phyloP scores from a whole-genome alignment of 2,888 invertebrate species.

The Adineta ricciae region DNA sequence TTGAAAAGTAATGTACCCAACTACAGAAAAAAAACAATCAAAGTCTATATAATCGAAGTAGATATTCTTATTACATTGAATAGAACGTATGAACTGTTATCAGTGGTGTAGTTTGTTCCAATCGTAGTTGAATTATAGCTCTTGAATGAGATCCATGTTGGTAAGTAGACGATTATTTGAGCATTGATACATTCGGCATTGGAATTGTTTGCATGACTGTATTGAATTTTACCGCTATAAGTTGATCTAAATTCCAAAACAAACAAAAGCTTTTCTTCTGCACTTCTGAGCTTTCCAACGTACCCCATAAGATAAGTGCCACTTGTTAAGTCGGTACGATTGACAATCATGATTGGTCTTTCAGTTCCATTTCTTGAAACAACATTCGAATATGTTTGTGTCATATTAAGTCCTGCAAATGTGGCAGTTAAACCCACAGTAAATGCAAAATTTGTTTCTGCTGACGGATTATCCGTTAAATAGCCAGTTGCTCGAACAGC shows the following conservation, averaged over 20 bases:
- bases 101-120: not conserved
- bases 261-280: slow-evolving; percentile 33
- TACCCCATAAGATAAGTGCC: not conserved
- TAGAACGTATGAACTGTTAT: not conserved
- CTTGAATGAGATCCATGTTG: slow-evolving; percentile 34
- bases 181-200: slow-evolving; percentile 37
- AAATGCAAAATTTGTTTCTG: slow-evolving; percentile 35
- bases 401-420: slow-evolving; percentile 35
- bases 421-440: slow-evolving; percentile 38
- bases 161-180: slow-evolving; percentile 36
- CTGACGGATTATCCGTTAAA: slow-evolving; percentile 40
- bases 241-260: slow-evolving; percentile 34
- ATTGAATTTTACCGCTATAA: slow-evolving; percentile 34
- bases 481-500: slow-evolving; percentile 38
- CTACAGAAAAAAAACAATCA: not conserved
- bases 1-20: not conserved
- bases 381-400: slow-evolving; percentile 36
- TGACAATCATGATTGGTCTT: slow-evolving; percentile 37
- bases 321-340: slow-evolving; percentile 35
- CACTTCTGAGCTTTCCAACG: not conserved
- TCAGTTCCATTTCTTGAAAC: slow-evolving; percentile 37
- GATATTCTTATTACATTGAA: not conserved
- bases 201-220: slow-evolving; percentile 36
- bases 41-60: not conserved
- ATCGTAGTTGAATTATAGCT: not conserved